Evolutionary conservation across 2,888 invertebrate genomes (phyloP).

Genomic region (Pyrrhopygopsis socrates): DNA sequence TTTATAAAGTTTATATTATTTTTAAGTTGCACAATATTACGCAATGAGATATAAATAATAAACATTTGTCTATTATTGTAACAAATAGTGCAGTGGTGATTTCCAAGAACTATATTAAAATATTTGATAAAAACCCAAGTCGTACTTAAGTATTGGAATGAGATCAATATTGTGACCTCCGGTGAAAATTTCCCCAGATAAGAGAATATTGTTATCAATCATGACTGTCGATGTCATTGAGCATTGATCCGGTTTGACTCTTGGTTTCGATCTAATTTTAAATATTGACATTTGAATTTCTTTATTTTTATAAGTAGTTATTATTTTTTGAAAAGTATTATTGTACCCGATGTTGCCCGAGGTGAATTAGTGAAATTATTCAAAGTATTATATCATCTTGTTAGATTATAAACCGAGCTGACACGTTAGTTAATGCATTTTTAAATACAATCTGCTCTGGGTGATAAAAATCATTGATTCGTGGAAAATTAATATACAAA

Average conservation of each 20-base stretch:
- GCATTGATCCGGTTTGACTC: background rate
- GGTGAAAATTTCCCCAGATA: background rate
- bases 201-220: background rate
- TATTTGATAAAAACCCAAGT: too few species aligned
- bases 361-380: slow-evolving; percentile 61
- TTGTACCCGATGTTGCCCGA: slow-evolving; percentile 6
- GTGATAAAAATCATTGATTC: background rate
- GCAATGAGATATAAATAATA: too few species aligned
- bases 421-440: slow-evolving; percentile 31
- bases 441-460: slow-evolving; percentile 39
- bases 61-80: background rate
- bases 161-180: background rate
- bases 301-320: background rate
- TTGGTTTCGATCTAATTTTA: background rate
- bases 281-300: slow-evolving; percentile 8
- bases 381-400: slow-evolving; percentile 72
- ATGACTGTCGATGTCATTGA: too few species aligned
- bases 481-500: too few species aligned
- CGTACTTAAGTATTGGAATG: background rate
- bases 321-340: slow-evolving; percentile 9
- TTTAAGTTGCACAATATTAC: slow-evolving; percentile 14
- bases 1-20: background rate
- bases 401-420: too few species aligned
- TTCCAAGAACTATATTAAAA: background rate
- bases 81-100: background rate